A percentile compares a stretch with the other conserved stretches of the same genome.
These are phyloP conservation scores for Styela plicata DNA, from an alignment of 23 tunicate genomes.

Conservation along the genomic window DNA sequence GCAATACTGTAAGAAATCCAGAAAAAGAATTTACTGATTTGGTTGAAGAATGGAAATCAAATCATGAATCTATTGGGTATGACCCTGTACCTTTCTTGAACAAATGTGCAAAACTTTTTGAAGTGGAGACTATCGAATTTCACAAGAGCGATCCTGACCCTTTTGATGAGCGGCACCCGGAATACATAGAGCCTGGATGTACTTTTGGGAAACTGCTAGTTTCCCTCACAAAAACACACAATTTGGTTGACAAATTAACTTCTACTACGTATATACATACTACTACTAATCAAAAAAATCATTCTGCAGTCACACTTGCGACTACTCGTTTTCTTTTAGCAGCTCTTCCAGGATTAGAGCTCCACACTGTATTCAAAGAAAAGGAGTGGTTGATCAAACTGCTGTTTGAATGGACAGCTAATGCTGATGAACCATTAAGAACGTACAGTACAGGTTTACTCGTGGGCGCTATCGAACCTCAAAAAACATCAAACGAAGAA, in stretches of 20 bases:
- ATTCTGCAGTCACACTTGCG: constrained; percentile 8
- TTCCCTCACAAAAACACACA: constrained; percentile 37
- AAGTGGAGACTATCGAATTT: constrained; percentile 58
- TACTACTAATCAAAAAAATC: constrained; percentile 33
- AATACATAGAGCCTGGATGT: constrained; percentile 44
- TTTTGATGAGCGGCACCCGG: constrained; percentile 90
- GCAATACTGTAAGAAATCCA: constrained; percentile 27
- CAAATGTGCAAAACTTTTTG: constrained; percentile 40
- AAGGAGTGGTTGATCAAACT: constrained; percentile 31
- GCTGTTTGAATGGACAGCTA: constrained; percentile 43
- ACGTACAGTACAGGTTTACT: constrained; percentile 68
- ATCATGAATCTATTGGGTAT: constrained; percentile 22
- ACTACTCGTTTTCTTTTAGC: constrained; percentile 56
- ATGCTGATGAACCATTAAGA: constrained; percentile 48
- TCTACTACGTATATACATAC: constrained; percentile 35
- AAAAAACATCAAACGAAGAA: constrained; percentile 28
- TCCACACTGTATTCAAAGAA: constrained; percentile 36
- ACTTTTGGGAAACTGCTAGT: constrained; percentile 45
- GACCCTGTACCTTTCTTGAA: constrained; percentile 47
- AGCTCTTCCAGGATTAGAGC: constrained; percentile 70
- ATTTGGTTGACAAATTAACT: constrained; percentile 8
- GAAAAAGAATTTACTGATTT: constrained; percentile 34
- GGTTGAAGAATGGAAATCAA: constrained; percentile 48
- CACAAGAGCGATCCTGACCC: constrained; percentile 86
- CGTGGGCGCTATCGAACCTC: constrained; percentile 37